Evolutionary conservation across 1,140 invertebrate species (phyloP), one percentile per base, ranked within the genome.

Genomic region (Ptiloglossa arizonensis): DNA sequence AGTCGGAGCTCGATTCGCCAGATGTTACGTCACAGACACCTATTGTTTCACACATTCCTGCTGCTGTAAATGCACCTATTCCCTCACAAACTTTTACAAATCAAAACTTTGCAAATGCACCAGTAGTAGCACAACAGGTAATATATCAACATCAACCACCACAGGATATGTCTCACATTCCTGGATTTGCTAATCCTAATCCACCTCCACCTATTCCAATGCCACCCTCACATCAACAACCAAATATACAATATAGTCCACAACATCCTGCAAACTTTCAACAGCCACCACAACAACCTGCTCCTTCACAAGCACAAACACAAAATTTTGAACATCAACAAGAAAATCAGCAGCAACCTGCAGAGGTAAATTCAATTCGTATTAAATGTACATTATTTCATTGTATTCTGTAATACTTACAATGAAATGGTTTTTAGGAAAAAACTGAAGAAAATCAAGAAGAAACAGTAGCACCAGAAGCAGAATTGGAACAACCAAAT

Each of bases 71-170:
- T 22, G 93, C 91, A 59, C 93, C 95, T 29, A 96, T 96, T 86
- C 95, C 95, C 13, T 94, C 95, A 8, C 95, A 96, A 89, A 96
- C 96, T 35, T 97, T 96, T 85, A 97, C 96, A 38, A 97, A 97
- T 91, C 96, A 96, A 85, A 95, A 94, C 75, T 96, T 95, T 82
- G 90, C 92, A 29, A 91, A 90, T 68, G 85, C 91, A 35, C 90
- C 91, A 0, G 91, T 92, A 24, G 90, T 91, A n/a, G 82, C 89
- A 17, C 87, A 89, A 70, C 90, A 86, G 73, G 91, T 93, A 1
- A 91, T 93, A 64, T 93, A 92, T 54, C 88, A 88, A 32, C 91
- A 91, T 57, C 90, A 89, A 74, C 86, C 91, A 5, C 85, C 89
- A 3, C 90, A 91, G 48, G 92, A 92, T 17, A 90, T 93, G 71